A percentile compares a stretch with the other conserved stretches of the same genome.
Evolutionary conservation across 2,113 vertebrate species (phyloP).

Genomic region (Caloenas nicobarica): DNA sequence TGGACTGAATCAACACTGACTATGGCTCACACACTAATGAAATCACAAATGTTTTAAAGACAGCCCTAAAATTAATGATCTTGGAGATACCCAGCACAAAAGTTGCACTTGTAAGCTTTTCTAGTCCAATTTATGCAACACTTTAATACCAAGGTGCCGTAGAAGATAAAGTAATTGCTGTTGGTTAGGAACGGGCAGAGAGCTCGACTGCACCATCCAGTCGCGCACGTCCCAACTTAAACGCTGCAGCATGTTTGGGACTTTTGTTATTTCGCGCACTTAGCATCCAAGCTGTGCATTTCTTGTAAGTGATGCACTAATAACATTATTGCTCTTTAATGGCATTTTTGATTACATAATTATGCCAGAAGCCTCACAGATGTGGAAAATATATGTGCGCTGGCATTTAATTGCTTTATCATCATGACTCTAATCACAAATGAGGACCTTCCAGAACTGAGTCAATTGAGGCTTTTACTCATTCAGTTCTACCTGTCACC

Average conservation of each 20-base stretch:
- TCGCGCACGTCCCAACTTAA: not conserved
- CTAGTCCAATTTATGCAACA: not conserved
- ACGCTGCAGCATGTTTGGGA: not conserved
- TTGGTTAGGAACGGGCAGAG: not conserved
- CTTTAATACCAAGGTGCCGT: not conserved
- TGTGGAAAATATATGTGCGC: not conserved
- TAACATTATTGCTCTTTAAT: conserved; percentile 37
- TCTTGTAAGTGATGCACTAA: conserved; percentile 17
- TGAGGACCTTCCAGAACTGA: conserved; percentile 12
- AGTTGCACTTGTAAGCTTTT: rapidly evolving
- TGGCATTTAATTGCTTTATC: conserved; percentile 46
- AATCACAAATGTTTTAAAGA: not conserved
- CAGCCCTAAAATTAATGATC: not conserved
- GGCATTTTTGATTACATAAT: conserved; percentile 33
- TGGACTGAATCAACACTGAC: not conserved
- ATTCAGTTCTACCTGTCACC: not conserved
- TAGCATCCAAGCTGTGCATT: not conserved
- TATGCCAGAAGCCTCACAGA: conserved; percentile 27
- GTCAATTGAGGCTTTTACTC: conserved; percentile 6
- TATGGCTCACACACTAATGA: not conserved
- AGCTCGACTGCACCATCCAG: not conserved
- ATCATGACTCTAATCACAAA: conserved; percentile 26
- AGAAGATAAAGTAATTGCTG: not conserved
- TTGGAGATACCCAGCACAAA: not conserved
- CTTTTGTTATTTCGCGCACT: not conserved